Conservation (phyloP, 2,888 invertebrate species). For the Cataglyphis altisquamis region DNA sequence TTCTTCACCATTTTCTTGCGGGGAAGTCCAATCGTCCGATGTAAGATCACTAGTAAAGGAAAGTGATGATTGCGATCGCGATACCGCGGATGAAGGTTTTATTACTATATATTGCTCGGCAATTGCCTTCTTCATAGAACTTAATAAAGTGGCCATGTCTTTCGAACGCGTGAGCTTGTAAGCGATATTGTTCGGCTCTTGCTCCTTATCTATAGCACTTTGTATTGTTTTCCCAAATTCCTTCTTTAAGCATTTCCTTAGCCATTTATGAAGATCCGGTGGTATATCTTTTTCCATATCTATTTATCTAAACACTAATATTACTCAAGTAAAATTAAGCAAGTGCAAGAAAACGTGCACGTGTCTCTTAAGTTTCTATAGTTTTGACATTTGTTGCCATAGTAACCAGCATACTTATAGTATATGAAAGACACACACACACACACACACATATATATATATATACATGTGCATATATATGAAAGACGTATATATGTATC, state of each 20-base stretch:
- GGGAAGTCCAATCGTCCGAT: constrained; percentile 80
- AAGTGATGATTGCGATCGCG: constrained; percentile 75
- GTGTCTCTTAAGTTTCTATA: constrained; percentile 41
- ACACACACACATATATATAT: too few relatives aligned
- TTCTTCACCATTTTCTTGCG: constrained; percentile 72
- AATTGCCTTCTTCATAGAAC: constrained; percentile 73
- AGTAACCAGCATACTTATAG: constrained; percentile 57
- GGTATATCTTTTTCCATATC: constrained; percentile 78
- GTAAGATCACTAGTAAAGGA: constrained; percentile 81
- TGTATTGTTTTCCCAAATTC: constrained; percentile 78
- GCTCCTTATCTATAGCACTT: constrained; percentile 70
- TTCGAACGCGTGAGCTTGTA: constrained; percentile 77
- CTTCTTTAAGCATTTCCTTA: constrained; percentile 80
- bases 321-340: constrained; percentile 1
- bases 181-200: constrained; percentile 72
- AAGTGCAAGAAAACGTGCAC: constrained; percentile 5
- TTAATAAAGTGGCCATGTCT: constrained; percentile 77
- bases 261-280: constrained; percentile 79
- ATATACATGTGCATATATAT: not conserved
- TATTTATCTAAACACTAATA: constrained; percentile 18
- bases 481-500: constrained; percentile 1
- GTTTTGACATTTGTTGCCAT: constrained; percentile 74
- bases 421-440: not conserved
- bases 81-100: constrained; percentile 60
- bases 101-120: constrained; percentile 66